Percentiles rank a stretch among this genome's conserved stretches.
phyloP scores from a whole-genome alignment of 2,888 invertebrate species.

The Embidobia sp. region DNA sequence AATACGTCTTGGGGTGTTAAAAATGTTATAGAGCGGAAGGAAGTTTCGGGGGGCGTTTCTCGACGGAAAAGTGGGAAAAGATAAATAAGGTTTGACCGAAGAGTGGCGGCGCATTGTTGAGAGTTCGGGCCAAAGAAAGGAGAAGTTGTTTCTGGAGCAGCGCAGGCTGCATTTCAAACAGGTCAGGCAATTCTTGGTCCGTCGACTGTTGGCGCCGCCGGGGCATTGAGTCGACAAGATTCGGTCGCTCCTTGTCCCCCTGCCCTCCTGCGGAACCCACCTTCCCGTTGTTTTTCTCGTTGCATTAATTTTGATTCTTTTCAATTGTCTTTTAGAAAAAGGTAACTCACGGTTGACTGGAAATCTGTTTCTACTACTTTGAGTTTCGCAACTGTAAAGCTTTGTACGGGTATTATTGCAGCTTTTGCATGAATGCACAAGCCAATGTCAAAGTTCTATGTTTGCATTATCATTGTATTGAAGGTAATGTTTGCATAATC shows the following conservation, averaged over 20 bases:
- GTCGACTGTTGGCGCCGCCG: slow-evolving; percentile 65
- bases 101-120: slow-evolving; percentile 53
- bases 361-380: too few relatives aligned
- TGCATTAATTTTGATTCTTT: slow-evolving; percentile 8
- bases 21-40: slow-evolving; percentile 26
- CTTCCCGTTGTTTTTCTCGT: background rate
- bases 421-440: too few relatives aligned
- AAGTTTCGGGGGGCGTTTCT: slow-evolving; percentile 15
- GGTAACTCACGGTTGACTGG: too few relatives aligned
- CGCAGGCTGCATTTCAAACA: slow-evolving; percentile 73
- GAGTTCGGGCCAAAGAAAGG: slow-evolving; percentile 46
- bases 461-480: too few relatives aligned
- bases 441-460: too few relatives aligned
- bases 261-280: too few relatives aligned
- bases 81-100: slow-evolving; percentile 57
- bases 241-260: slow-evolving; percentile 48
- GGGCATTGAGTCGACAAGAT: slow-evolving; percentile 68
- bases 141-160: slow-evolving; percentile 69
- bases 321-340: background rate
- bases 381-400: too few relatives aligned
- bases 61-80: slow-evolving; percentile 23
- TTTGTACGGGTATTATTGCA: too few relatives aligned
- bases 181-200: slow-evolving; percentile 68
- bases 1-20: slow-evolving; percentile 34
- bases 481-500: too few relatives aligned